These are phyloP conservation scores for Myrmophylax atrothorax DNA, from an alignment of 2,113 vertebrate genomes.

Conservation along the genomic window DNA sequence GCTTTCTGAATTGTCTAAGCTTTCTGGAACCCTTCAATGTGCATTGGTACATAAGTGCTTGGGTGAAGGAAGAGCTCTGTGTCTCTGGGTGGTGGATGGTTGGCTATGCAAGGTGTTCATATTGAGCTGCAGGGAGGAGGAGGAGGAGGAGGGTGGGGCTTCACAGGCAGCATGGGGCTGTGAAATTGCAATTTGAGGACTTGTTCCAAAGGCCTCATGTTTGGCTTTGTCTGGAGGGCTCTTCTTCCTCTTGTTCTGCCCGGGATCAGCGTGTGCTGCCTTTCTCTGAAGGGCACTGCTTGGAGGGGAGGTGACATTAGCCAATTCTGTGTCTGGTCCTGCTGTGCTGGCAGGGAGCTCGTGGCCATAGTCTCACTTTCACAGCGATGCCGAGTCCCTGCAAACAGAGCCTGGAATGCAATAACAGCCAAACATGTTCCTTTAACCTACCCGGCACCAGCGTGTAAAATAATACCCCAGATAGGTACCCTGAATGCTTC, in stretches of 20 bases:
- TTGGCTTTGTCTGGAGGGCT: background rate
- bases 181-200: background rate
- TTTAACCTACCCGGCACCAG: conserved; percentile 48
- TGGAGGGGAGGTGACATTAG: background rate
- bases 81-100: background rate
- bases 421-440: conserved; percentile 55
- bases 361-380: conserved; percentile 47
- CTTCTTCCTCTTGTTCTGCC: background rate
- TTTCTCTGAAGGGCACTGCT: background rate
- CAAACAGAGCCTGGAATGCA: background rate
- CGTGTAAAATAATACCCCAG: conserved; percentile 49
- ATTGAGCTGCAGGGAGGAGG: background rate
- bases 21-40: background rate
- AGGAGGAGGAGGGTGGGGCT: background rate
- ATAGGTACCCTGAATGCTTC: conserved; percentile 50
- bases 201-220: rapidly evolving
- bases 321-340: background rate
- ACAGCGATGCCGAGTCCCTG: background rate
- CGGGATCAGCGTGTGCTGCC: rapidly evolving
- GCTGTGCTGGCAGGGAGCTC: background rate
- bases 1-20: background rate
- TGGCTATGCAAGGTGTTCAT: rapidly evolving
- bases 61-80: background rate
- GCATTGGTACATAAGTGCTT: rapidly evolving
- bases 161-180: background rate